Base-by-base conservation (phyloP, 2,113 vertebrate genomes). In the Pteropus alecto region DNA sequence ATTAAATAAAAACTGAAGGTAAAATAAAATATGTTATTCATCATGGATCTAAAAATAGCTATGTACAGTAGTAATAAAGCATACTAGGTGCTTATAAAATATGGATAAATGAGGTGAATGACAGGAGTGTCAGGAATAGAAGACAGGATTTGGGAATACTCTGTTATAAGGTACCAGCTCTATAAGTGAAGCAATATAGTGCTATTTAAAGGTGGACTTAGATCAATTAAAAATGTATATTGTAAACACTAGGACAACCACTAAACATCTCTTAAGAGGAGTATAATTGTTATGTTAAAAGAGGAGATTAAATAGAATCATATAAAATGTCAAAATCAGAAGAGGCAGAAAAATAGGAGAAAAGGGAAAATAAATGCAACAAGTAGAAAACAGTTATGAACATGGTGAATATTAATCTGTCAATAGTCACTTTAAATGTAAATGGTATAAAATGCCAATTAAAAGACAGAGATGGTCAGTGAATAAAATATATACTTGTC, bases 301-400 rank as follows among this genome's bases (percentile, higher is more conserved):
- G 46, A 90, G 33, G 33, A 65, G 19, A 73, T 70, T 79, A 89
- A 90, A 12, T 83, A 26, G 43, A 67, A 61, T 87, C 13, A 81
- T 78, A 48, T 82, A 60, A 92, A 96, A 83, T 56, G 9, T 87
- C 30, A 60, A 91, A 96, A 87, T 67, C 43, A 87, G 81, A 90
- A 48, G 58, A 87, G 60, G 18, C 30, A 70, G 41, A 61, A 88
- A 76, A 70, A 22, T n/a, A 56, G 28, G 43, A 15, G 10, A 19
- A 7, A 35, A 61, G 13, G 13, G 51, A 58, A 63, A 79, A 81
- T 56, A 82, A 63, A 76, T 58, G 67, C 33, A 87, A 28, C 14
- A 5, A 56, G 26, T 68, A 93, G 41, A 60, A 93, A 90, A 73
- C 43, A 67, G 7, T 92, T 67, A 67, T 2, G 70, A 61, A 89